Base-by-base conservation (phyloP, 2,797 vertebrate species). In the Euthynnus affinis region DNA sequence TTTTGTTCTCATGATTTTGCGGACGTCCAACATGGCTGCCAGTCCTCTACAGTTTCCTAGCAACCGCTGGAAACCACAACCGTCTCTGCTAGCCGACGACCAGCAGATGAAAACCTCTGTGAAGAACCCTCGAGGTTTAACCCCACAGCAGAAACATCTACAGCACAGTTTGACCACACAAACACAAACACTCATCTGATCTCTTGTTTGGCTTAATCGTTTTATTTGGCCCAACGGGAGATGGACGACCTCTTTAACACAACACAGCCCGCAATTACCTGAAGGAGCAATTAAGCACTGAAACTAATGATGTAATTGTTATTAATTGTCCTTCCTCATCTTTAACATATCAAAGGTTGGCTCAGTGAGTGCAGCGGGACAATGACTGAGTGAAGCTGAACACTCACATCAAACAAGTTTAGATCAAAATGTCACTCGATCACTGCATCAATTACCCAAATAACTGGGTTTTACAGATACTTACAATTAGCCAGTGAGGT, bases 301-400 rank as follows among this genome's bases (percentile, higher is more conserved):
- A 74, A 75, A 61, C 78, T 85, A 89, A 87, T 63, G 52, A 51
- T 69, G 63, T 85, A 81, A 92, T 91, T 81, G 87, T 74, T 46
- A 62, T 42, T 74, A 88, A 89, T 85, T 67, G 64, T 52, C 64
- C 62, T 27, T 53, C 67, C 74, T 40, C 0, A 9, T 37, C 55
- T 76, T 84, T 84, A 86, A 29, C 77, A 89, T 81, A 93, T 86
- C 79, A 94, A 91, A 89, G 89, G 68, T 44, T 15, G 71, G 22
- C 22, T 25, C 14, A n/a, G 20, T 14, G 57, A 60, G 55, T 5
- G 20, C 55, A 32, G 27, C 40, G 10, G 29, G 20, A 52, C 46
- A 66, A 66, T 6, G 48, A 37, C 15, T 3, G 12, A 63, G 9
- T 32, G 25, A 71, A 25, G 22, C n/a, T 32, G 49, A 62, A 49